A percentile compares a stretch with the other conserved stretches of the same genome.
phyloP scores from a whole-genome alignment of 92 coral and sea anemone species.

The Umimayanthus chanpuru region DNA sequence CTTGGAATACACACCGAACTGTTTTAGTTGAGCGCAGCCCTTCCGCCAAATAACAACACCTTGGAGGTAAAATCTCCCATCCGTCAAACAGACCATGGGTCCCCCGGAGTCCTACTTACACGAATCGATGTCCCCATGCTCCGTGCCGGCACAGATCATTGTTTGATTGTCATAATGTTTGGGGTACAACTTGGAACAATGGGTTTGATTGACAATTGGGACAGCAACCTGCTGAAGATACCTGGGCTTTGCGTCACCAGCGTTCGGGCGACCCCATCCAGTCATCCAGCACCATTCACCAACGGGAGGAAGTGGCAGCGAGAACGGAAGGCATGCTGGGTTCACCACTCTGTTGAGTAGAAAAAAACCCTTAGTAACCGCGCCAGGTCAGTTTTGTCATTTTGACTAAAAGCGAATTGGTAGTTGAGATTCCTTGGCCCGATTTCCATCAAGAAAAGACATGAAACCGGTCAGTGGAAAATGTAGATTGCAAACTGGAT shows the following conservation, averaged over 20 bases:
- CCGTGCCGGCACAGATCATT: constrained; percentile 64
- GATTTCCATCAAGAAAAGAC: too few species aligned
- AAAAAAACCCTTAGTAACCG: background rate
- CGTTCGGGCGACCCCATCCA: background rate
- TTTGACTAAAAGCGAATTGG: too few species aligned
- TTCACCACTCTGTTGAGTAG: background rate
- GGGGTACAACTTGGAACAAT: background rate
- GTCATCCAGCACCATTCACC: background rate
- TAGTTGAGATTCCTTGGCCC: too few species aligned
- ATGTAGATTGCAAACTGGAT: too few species aligned
- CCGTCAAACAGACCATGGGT: constrained; percentile 59
- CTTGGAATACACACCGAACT: constrained; percentile 63
- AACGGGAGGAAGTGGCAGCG: background rate
- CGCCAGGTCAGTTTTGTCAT: background rate
- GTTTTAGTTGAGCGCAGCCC: constrained; percentile 54
- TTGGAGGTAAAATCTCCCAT: constrained; percentile 48
- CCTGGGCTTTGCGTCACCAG: background rate
- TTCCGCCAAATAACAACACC: constrained; percentile 67
- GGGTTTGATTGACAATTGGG: background rate
- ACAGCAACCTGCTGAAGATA: background rate
- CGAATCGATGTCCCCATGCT: constrained; percentile 48
- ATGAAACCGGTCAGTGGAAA: too few species aligned
- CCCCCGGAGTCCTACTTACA: constrained; percentile 73
- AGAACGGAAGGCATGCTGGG: constrained; percentile 1
- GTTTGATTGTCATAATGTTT: background rate